A percentile compares a stretch with the other conserved stretches of the same genome.
Conservation (phyloP, 2,888 invertebrate species). For the Melikaiella ostensackeni region DNA sequence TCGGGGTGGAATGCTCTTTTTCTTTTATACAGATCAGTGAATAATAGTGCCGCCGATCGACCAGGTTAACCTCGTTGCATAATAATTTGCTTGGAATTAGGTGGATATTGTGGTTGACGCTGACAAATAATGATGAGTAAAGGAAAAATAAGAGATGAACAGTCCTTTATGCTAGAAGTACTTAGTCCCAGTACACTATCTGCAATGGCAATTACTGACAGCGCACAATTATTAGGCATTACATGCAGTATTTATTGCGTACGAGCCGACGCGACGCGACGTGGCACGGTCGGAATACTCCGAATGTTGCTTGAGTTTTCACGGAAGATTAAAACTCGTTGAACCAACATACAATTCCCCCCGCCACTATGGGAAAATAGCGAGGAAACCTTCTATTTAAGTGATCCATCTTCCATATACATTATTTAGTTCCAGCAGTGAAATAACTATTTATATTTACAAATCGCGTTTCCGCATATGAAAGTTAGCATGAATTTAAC, state of each 20-base stretch:
- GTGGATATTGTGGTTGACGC: neutral
- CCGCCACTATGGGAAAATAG: neutral
- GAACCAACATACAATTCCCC: neutral
- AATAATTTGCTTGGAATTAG: neutral
- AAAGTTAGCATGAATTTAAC: too few relatives aligned
- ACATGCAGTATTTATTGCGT: neutral
- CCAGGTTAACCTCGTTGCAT: neutral
- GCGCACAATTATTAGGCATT: neutral
- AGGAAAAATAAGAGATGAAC: neutral
- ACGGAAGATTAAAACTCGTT: neutral
- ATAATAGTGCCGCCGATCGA: neutral
- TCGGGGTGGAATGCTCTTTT: neutral
- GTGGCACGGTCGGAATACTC: too few relatives aligned
- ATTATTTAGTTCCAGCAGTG: too few relatives aligned
- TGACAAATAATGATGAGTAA: neutral
- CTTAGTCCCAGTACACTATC: neutral
- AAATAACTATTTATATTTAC: too few relatives aligned
- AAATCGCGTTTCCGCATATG: too few relatives aligned
- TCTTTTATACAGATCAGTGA: neutral
- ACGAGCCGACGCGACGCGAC: neutral
- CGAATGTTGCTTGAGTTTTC: neutral
- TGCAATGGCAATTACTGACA: neutral
- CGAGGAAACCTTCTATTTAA: neutral
- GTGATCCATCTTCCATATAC: too few relatives aligned
- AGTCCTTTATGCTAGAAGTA: neutral